Percentiles rank a stretch among this genome's conserved stretches.
These are phyloP conservation scores for Neogale vison DNA, from an alignment of 2,113 vertebrate genomes.

Conservation along the genomic window DNA sequence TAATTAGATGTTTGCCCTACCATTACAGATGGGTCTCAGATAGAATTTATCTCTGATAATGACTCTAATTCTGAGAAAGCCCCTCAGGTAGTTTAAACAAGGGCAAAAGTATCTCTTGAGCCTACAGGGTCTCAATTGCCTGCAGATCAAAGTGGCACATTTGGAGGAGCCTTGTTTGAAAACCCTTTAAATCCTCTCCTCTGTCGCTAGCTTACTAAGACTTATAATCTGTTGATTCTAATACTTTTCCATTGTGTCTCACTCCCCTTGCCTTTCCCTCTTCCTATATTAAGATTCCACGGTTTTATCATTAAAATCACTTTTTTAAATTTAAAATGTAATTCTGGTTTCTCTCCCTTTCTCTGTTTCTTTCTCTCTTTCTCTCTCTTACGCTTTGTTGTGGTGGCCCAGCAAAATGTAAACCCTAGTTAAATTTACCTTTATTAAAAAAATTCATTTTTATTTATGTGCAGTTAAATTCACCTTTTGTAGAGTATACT, in stretches of 20 bases:
- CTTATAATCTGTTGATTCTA: not conserved
- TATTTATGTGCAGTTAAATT: not conserved
- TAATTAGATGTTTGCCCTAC: not conserved
- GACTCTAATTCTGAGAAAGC: not conserved
- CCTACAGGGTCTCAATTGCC: not conserved
- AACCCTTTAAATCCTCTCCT: not conserved
- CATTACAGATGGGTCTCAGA: not conserved
- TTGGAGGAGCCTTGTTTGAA: not conserved
- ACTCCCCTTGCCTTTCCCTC: not conserved
- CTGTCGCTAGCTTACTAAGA: not conserved
- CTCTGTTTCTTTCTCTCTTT: not conserved
- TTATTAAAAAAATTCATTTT: not conserved
- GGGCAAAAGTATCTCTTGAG: not conserved
- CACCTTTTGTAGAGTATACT: not conserved
- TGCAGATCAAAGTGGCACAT: not conserved
- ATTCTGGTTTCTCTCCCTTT: not conserved
- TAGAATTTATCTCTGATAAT: not conserved
- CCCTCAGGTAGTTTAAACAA: not conserved
- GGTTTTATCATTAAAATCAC: not conserved
- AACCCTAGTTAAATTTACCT: not conserved
- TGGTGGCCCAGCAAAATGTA: not conserved
- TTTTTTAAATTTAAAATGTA: not conserved
- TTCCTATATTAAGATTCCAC: not conserved
- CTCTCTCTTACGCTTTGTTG: not conserved
- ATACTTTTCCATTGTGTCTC: not conserved